Evolutionary conservation across 1,140 invertebrate genomes (phyloP), one percentile per base, ranked within the genome.

Genomic region (Solenopsis invicta): DNA sequence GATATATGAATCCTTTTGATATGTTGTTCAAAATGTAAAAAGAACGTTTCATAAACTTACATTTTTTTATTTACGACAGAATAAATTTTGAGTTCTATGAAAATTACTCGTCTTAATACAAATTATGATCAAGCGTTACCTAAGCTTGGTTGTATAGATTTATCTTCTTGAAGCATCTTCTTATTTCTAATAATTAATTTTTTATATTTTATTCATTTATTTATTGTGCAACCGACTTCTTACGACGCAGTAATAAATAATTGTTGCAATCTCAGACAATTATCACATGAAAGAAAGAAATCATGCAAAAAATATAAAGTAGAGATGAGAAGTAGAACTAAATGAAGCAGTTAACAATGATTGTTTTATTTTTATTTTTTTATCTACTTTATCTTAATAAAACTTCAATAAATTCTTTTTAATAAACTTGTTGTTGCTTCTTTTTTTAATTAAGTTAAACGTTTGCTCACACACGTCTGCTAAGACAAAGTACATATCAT

Each of bases 401-500:
- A 29, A 29, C 29, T 29, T 29, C 2, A 29, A 29, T 29, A 29
- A 29, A 29, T 29, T 2, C 29, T 29, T 29, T 29, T 29, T 29
- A 29, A 29, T 29, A 29, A 29, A 29, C 29, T 29, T 29, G 29
- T 2, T 29, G 29, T 29, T 29, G 29, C 2, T 41, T 41, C 8
- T 41, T 4, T 41, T 8, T 41, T 41, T 41, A 41, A 41, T 41
- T 56, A 18, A 64, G 34, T 62, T 59, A 82, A 87, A 78, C 2
- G n/a, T 37, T 87, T 62, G 59, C 9, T 34, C 8, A 8, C 41
- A 6, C 21, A 9, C 1, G 8, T 21, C n/a, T 74, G 29, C 13
- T 4, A 81, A 61, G n/a, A 4, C 29, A 16, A 87, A 76, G 41
- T 69, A 41, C 41, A 41, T 41, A 8, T 41, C 0, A 8, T 41